phyloP scores from a whole-genome alignment of 2,888 invertebrate species.

The Mayetiola destructor region DNA sequence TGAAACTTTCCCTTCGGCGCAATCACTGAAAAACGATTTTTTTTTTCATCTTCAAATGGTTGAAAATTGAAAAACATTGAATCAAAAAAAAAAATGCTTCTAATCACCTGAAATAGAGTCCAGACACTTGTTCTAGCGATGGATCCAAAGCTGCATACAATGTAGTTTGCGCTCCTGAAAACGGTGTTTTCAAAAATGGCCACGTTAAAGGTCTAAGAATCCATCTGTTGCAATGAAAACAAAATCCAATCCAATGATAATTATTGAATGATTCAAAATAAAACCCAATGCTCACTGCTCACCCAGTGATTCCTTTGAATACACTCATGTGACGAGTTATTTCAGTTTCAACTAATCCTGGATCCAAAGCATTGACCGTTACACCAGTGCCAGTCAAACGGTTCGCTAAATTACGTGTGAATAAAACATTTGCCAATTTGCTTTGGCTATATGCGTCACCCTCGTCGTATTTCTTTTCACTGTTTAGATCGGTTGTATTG shows the following conservation, averaged over 20 bases:
- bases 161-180: constrained; percentile 45
- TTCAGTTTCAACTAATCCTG: constrained; percentile 60
- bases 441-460: constrained; percentile 59
- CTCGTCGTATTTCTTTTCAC: constrained; percentile 45
- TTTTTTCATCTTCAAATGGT: background rate
- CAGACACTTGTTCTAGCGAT: constrained; percentile 43
- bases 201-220: constrained; percentile 44
- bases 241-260: background rate
- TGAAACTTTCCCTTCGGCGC: constrained; percentile 31
- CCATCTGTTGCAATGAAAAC: background rate
- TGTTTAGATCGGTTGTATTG: constrained; percentile 55
- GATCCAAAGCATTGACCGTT: constrained; percentile 61
- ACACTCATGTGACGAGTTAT: constrained; percentile 54
- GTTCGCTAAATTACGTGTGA: constrained; percentile 52
- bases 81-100: background rate
- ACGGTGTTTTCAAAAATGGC: constrained; percentile 56
- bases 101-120: constrained; percentile 51
- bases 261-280: background rate
- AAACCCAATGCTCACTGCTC: background rate
- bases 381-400: constrained; percentile 53
- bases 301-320: constrained; percentile 33
- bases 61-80: background rate
- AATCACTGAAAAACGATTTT: constrained; percentile 11
- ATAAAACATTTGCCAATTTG: constrained; percentile 64
- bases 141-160: constrained; percentile 46